phyloP scores from a whole-genome alignment of 2,797 vertebrate genomes.

The Ctenosaura bakeri region DNA sequence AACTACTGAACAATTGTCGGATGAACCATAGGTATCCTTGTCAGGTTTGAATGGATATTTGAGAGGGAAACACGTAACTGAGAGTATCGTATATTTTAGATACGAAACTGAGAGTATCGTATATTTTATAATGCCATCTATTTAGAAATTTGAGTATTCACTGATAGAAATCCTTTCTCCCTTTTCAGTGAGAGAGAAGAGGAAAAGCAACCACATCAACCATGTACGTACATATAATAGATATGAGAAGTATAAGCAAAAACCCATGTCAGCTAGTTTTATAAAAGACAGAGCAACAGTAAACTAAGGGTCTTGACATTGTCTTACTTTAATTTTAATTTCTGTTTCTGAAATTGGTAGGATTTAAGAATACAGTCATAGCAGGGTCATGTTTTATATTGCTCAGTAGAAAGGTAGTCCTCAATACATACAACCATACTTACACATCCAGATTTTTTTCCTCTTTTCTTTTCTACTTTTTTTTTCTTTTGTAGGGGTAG shows the following conservation, averaged over 20 bases:
- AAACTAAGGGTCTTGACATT: background rate
- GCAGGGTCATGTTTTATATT: background rate
- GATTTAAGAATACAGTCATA: background rate
- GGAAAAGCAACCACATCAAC: constrained; percentile 99
- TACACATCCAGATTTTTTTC: background rate
- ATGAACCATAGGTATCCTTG: background rate
- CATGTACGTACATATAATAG: constrained; percentile 87
- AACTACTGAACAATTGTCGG: background rate
- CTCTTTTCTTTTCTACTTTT: too few species aligned
- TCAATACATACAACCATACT: background rate
- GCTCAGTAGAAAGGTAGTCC: background rate
- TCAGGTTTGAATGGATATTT: background rate
- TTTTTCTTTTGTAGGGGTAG: background rate
- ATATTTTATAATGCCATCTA: constrained; percentile 8
- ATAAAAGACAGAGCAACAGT: background rate
- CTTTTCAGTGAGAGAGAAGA: constrained; percentile 94
- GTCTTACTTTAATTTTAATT: background rate
- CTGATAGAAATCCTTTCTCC: constrained; percentile 64
- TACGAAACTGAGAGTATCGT: background rate
- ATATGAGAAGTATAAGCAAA: background rate
- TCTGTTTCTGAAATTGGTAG: background rate
- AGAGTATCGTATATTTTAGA: constrained; percentile 2
- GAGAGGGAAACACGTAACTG: background rate
- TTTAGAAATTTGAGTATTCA: constrained; percentile 46
- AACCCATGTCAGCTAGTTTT: constrained; percentile 1